Percentiles rank a stretch among this genome's conserved stretches.
These are phyloP conservation scores for Ctenomys sociabilis DNA, from an alignment of 2,113 vertebrate species.

Conservation along the genomic window DNA sequence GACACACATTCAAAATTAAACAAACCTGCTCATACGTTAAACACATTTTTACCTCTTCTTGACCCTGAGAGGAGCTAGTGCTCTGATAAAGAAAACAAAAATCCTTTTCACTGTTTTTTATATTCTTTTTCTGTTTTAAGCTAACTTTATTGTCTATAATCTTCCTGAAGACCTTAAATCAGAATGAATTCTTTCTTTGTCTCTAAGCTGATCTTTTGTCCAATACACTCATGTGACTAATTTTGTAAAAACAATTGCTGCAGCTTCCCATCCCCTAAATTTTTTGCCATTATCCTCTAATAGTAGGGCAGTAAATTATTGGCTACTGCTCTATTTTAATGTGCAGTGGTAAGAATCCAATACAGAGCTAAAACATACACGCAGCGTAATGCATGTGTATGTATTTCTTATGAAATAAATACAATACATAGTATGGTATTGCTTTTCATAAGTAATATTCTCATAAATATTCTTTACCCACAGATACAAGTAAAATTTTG, in stretches of 20 bases:
- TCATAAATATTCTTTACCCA: neutral
- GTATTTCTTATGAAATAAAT: neutral
- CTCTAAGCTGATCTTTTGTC: neutral
- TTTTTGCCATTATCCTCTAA: neutral
- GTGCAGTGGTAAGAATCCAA: neutral
- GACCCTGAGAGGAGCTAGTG: neutral
- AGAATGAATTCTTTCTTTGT: neutral
- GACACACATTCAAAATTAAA: accelerated
- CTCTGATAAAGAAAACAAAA: neutral
- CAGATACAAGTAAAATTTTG: neutral
- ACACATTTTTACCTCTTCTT: neutral
- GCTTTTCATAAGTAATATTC: neutral
- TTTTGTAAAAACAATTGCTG: neutral
- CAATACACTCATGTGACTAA: neutral
- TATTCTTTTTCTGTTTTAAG: neutral
- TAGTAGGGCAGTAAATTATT: neutral
- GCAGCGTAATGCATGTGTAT: neutral
- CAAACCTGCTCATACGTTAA: neutral
- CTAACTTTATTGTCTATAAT: neutral
- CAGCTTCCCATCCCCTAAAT: neutral
- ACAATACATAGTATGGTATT: too few species aligned
- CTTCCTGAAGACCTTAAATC: neutral
- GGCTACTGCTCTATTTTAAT: neutral
- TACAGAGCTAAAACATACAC: neutral
- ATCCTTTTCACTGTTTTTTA: neutral